Base-by-base conservation (phyloP, 2,797 vertebrate genomes). In the Oreochromis mossambicus region DNA sequence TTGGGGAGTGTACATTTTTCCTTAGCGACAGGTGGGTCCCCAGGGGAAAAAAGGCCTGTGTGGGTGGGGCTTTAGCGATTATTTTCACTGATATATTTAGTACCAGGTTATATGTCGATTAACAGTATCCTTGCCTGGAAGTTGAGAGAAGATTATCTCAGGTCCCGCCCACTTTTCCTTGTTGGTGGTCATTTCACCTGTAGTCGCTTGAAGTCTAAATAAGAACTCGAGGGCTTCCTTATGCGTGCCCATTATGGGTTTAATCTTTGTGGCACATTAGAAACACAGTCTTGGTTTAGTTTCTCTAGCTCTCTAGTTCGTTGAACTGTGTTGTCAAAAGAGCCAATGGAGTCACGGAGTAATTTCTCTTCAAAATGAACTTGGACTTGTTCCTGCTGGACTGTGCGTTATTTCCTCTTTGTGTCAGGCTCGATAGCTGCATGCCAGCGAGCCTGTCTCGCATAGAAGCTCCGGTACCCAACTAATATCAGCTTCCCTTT, bases 381-480 rank as follows among this genome's bases (percentile, higher is more conserved):
- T 50, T 75, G 70, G 70, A 75, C 43, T 50, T 50, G 17, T 75
- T 75, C 17, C 46, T 50, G 46, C 10, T 75, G 43, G 88, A 63
- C 70, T 82, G 52, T 15, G 48, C 17, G 36, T 50, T 17, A 75
- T 78, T 88, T 88, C 81, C 84, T 86, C 78, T 83, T 76, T 89
- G 77, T 77, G 51, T 82, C 51, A 13, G 78, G 66, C 50, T 80
- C n/a, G 83, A 56, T 78, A 63, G 54, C 83, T 61, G 54, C 29
- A 29, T 58, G 83, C 80, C 87, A 82, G 83, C 52, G 4, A 83
- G 51, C 63, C 75, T 79, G 19, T 79, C 83, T 68, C 80, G 46
- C 66, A 24, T 80, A 12, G 63, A 85, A 34, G 81, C 77, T 84
- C 36, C 76, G 34, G 84, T 61, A 26, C 56, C 46, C 55, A 61